Conservation (phyloP, 1,140 invertebrate genomes). For the Propsilocerus akamusi region DNA sequence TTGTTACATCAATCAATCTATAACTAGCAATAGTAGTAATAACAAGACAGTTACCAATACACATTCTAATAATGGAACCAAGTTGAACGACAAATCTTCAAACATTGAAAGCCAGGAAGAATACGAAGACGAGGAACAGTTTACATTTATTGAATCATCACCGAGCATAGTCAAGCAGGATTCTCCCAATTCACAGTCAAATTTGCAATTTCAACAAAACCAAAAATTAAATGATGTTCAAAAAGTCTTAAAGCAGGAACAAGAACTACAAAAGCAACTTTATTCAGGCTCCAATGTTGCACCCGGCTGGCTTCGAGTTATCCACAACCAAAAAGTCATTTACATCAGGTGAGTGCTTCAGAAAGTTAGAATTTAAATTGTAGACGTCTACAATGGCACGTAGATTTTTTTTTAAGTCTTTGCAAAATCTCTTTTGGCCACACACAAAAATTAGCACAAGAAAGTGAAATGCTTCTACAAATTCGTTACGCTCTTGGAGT, state of each 20-base stretch:
- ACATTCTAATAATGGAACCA: not conserved
- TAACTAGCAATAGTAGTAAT: not conserved
- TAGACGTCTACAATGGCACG: not conserved
- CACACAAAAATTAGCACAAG: not conserved
- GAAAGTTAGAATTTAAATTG: not conserved
- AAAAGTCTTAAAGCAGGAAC: not conserved
- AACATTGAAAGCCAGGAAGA: too few relatives aligned
- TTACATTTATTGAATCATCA: not conserved
- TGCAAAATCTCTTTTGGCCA: not conserved
- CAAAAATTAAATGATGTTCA: not conserved
- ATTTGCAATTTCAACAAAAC: not conserved
- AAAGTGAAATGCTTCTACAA: not conserved
- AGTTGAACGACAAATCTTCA: not conserved
- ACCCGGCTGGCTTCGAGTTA: conserved; percentile 21
- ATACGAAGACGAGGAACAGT: too few relatives aligned
- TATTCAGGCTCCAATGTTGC: conserved; percentile 17
- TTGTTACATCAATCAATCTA: not conserved
- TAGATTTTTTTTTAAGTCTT: too few relatives aligned
- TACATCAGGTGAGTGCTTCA: conserved; percentile 21
- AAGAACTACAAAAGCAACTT: not conserved
- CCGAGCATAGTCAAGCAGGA: not conserved
- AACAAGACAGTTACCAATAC: not conserved
- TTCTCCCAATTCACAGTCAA: not conserved
- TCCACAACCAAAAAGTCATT: conserved; percentile 21
- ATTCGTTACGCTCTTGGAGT: not conserved